Base-by-base conservation (phyloP, 2,113 vertebrate species). In the Galeopterus variegatus region DNA sequence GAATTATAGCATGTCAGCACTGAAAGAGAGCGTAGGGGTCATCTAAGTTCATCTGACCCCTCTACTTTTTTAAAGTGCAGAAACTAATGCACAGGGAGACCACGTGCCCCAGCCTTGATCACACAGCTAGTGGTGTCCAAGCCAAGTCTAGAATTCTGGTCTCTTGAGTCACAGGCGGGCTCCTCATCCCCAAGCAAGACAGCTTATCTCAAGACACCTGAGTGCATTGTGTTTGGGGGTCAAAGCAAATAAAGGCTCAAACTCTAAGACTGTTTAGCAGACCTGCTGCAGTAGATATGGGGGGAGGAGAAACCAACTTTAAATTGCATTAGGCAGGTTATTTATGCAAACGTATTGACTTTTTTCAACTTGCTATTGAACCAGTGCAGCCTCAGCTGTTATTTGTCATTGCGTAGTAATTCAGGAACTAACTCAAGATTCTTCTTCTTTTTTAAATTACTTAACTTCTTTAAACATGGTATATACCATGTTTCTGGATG, bases 381-480 rank as follows among this genome's bases (percentile, higher is more conserved):
- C 45, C 41, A 56, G 10, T 64, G 24, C 17, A 86, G 41, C 67
- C 28, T 65, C 18, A 67, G 28, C 10, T 90, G 15, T 73, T 10
- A 2, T 85, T 85, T 92, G 80, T 93, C 19, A 41, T 80, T 91
- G 52, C 50, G 31, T 33, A 85, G 4, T 79, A 81, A 94, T 86
- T 92, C 31, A 81, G 92, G 19, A 92, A 45, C n/a, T 56, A 64
- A 86, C 33, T 95, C 13, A 70, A 86, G 79, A 82, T 56, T 79
- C 7, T 62, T 76, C 13, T 70, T 41, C 56, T 60, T 52, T 8
- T 56, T 52, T 8, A 41, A 41, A 41, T 41, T 41, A 41, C 3
- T 41, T 41, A 41, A 41, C 4, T 41, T 41, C 41, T 41, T 41
- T 41, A 41, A 41, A 41, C 41, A 41, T 41, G 41, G 41, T 41